Base-by-base conservation (phyloP, 2,888 invertebrate genomes). In the Caenorhabditis uteleia region DNA sequence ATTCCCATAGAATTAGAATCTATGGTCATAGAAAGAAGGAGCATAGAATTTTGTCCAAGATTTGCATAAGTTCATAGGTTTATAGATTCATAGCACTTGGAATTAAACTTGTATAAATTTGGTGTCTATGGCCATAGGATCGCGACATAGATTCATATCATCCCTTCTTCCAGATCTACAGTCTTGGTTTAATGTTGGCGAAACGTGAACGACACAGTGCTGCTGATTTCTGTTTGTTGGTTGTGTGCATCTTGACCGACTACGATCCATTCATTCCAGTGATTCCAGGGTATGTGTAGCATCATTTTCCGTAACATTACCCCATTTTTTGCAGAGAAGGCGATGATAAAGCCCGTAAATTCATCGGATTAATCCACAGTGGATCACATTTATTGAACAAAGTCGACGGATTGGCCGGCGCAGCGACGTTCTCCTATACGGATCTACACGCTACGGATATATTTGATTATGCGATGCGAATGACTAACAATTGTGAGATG, bases 181-280 rank as follows among this genome's bases (percentile, higher is more conserved):
- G 57, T 18, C 45, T 67, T 5, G 67, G 67, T 23, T 42, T 61
- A 23, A 65, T 70, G 1, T 45, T 80, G 43, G 68, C 77, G 14
- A 62, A 62, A 29, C 89, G 91, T 72, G 93, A 94, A 14, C 90
- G 91, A 78, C 85, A 91, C 54, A 90, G 90, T 86, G 93, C 92
- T 3, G 92, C 95, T 23, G 95, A 97, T 85, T 93, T 95, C 85
- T 95, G 95, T 85, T 95, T 95, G 86, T 86, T 97, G 78, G 89
- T 93, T 86, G 92, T 90, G 1, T 90, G 60, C 27, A 38, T 69
- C 33, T 39, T 70, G 8, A 60, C 66, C 18, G 55, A 49, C 5
- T 66, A 66, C 39, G 66, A 66, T 53, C 55, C 59, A 12, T 66
- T 60, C 33, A 27, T 55, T 14, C 65, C 66, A 8, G 8, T 50